Evolutionary conservation across 2,797 vertebrate genomes (phyloP), one percentile per base, ranked within the genome.

Genomic region (Microcaecilia unicolor): DNA sequence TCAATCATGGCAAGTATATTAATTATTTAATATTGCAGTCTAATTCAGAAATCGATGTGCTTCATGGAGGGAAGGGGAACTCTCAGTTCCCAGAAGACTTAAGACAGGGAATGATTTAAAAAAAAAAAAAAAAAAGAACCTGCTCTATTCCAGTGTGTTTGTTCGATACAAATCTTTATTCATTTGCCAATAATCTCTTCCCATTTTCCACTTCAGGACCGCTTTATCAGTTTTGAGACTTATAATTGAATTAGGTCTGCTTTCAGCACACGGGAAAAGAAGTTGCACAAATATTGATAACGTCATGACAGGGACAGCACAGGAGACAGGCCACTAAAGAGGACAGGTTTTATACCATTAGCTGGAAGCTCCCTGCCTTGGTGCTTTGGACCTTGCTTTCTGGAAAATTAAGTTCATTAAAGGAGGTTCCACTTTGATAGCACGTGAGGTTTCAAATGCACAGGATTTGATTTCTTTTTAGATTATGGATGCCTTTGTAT

Each of bases 1-100:
- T 98, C 93, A 93, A 97, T 98, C 94, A 95, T 74, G 83, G 92
- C 91, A 83, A 97, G 91, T 98, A 92, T 98, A 98, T 98, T 97
- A 97, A 98, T 98, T 98, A 98, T 98, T 98, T 95, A 97, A 98
- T 97, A 98, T 97, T 84, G 85, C 89, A 85, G 88, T 80, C 87
- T 98, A 98, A 98, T 96, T 93, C 89, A 93, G 85, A 92, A 92
- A 97, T 97, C 92, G 53, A 97, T 97, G 90, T 54, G 69, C 78
- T 78, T 78, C 76, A 70, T 74, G 78, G 78, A 76, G 59, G 72
- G 74, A 81, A 78, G 80, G 72, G 79, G 78, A 83, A 74, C 76
- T 85, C 75, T 22, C 64, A 56, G 75, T 78, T 89, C 86, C 85
- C 85, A 70, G 63, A 74, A 83, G 87, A 80, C 76, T 76, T 76